Base-by-base conservation (phyloP, 2,113 vertebrate genomes). In the Penelope pileata region DNA sequence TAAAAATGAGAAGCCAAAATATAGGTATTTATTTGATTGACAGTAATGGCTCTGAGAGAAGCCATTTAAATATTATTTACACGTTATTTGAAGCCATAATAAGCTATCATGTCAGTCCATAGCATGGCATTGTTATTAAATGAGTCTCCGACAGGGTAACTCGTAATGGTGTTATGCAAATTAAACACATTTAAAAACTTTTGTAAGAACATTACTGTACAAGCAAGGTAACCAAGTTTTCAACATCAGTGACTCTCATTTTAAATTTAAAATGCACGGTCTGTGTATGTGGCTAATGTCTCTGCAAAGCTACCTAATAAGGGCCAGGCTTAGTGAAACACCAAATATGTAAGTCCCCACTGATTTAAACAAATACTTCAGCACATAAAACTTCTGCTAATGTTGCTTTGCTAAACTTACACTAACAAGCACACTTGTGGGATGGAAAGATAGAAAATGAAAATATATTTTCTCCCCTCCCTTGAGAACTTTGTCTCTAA, bases 1-100 rank as follows among this genome's bases (percentile, higher is more conserved):
- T 54, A 88, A 96, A 96, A 97, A 94, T 27, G 59, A 96, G 94
- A 96, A 91, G 59, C 83, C 45, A 63, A 95, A 93, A 94, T 94
- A 94, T 68, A 93, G 58, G 45, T 83, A 78, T 95, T 97, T 96
- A 91, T 90, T 91, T 93, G 93, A 96, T 77, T 94, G 92, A 91
- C 94, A 93, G 79, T 87, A 96, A 97, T 91, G 89, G 89, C 91
- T 96, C 86, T 94, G 88, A 80, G 87, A 94, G 64, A 97, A 95
- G 74, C 67, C 34, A 88, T 96, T 98, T 97, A 97, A 97, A 94
- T 97, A 96, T 97, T 95, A 97, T 97, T 97, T 97, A 94, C 75
- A 85, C 95, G 73, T 93, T 96, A 94, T 97, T 96, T 97, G 90
- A 96, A 96, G 90, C 92, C 36, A 51, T 95, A 97, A 88, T 84